Conservation (phyloP, 2,888 invertebrate species). For the Tetanocera ferruginea region DNA sequence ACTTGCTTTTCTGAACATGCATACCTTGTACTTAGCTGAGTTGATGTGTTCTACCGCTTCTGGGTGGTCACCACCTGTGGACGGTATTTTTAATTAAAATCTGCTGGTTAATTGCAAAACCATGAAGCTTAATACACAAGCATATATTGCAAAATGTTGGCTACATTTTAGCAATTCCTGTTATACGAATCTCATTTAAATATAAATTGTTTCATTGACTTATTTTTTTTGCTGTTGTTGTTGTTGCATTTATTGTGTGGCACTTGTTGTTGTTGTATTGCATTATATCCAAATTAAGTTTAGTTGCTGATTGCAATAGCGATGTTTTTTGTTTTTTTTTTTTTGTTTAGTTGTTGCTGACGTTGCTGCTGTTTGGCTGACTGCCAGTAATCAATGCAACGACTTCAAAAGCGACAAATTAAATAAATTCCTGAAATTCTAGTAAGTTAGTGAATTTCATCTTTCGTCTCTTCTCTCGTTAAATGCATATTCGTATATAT, state of each 20-base stretch:
- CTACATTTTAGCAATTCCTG: too few species aligned
- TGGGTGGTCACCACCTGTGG: background rate
- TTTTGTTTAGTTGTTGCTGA: constrained; percentile 2
- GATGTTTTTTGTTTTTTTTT: background rate
- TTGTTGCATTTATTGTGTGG: background rate
- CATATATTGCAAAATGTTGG: background rate
- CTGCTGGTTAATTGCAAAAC: background rate
- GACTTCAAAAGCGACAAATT: constrained; percentile 20
- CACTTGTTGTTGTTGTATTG: background rate
- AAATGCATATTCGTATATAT: too few species aligned
- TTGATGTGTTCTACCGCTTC: background rate
- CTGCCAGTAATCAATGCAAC: constrained; percentile 9
- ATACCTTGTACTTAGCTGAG: background rate
- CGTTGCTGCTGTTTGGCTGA: background rate
- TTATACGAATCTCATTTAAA: too few species aligned
- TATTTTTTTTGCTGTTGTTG: background rate
- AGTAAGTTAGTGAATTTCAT: constrained; percentile 2
- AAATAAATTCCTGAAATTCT: constrained; percentile 19
- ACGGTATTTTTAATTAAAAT: constrained; percentile 8
- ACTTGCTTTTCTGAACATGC: too few species aligned
- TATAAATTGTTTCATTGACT: too few species aligned
- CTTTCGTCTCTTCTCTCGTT: background rate
- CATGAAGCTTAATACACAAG: background rate
- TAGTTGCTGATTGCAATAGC: constrained; percentile 6
- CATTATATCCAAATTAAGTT: background rate